Conservation (phyloP, 2,113 vertebrate genomes). For the Clarias magur region DNA sequence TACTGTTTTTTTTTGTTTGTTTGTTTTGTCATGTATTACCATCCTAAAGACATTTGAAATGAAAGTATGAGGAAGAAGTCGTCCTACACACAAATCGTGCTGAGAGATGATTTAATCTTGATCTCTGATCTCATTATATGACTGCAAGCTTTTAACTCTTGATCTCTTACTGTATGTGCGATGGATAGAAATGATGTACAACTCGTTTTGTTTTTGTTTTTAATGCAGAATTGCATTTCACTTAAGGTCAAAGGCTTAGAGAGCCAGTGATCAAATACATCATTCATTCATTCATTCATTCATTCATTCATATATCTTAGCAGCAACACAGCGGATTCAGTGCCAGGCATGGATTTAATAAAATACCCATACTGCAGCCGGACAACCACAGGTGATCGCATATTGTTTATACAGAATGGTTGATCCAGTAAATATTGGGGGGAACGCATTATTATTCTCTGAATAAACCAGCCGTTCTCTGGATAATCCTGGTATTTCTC, state of each 20-base stretch:
- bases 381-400: neutral
- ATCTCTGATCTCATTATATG: neutral
- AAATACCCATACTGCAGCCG: neutral
- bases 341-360: neutral
- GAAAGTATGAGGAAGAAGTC: neutral
- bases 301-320: neutral
- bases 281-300: neutral
- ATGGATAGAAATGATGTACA: neutral
- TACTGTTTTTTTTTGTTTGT: neutral
- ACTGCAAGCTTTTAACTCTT: neutral
- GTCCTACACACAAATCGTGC: neutral
- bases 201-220: neutral
- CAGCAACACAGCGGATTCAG: no score
- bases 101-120: neutral
- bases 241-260: neutral
- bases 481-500: neutral
- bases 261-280: neutral
- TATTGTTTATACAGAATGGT: neutral
- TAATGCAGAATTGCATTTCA: neutral
- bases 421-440: neutral
- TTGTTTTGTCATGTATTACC: neutral
- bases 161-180: neutral
- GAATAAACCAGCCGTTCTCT: no score
- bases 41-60: neutral
- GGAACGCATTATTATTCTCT: neutral